These are phyloP conservation scores for Heliocidaris erythrogramma DNA, from an alignment of 35 echinoderm and acorn worm species.

Conservation along the genomic window DNA sequence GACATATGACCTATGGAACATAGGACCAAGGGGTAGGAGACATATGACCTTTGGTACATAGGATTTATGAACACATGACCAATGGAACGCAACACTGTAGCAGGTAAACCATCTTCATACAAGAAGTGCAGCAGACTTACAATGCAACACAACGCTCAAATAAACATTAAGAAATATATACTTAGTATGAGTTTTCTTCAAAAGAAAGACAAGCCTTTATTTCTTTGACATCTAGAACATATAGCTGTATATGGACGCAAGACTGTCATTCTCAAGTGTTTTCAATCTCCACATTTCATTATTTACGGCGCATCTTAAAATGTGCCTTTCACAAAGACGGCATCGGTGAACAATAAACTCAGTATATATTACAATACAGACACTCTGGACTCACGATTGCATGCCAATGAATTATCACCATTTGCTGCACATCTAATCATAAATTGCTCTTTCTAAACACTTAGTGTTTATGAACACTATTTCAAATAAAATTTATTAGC, in stretches of 20 bases:
- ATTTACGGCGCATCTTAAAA: too few species aligned
- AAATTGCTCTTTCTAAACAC: neutral
- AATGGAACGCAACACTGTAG: too few species aligned
- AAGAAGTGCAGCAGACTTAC: too few species aligned
- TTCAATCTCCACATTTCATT: neutral
- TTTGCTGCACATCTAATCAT: neutral
- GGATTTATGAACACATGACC: too few species aligned
- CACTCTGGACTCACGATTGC: too few species aligned
- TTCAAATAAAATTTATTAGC: neutral
- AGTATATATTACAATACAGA: too few species aligned
- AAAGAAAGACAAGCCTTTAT: slow-evolving; percentile 45
- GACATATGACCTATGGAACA: too few species aligned
- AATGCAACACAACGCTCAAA: neutral
- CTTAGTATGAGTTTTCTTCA: neutral
- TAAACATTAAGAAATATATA: neutral
- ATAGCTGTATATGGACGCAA: neutral
- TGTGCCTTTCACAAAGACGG: too few species aligned
- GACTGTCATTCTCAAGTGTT: neutral
- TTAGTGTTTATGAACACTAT: neutral
- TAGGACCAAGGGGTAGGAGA: too few species aligned
- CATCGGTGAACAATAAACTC: too few species aligned
- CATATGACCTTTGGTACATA: too few species aligned
- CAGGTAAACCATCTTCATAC: too few species aligned
- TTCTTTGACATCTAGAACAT: slow-evolving; percentile 18
- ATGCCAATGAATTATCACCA: neutral